Evolutionary conservation across 1,140 invertebrate genomes (phyloP), one percentile per base, ranked within the genome.

Genomic region (Caenorhabditis elegans): DNA sequence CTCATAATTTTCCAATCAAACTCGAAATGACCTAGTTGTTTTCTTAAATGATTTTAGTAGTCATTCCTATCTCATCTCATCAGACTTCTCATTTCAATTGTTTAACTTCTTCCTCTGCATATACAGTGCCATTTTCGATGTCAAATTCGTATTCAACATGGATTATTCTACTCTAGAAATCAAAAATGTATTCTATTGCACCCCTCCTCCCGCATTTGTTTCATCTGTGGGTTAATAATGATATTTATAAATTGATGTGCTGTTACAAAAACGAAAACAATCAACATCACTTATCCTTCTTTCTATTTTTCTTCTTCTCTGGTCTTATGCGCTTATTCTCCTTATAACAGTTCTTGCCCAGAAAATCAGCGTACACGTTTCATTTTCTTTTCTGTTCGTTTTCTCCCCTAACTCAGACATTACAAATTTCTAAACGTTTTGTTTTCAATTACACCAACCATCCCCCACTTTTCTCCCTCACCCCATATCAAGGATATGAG

Each of bases 361-460:
- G 28, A 60, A 60, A 60, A 17, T 60, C 53, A 60, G 53, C 53
- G n/a, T n/a, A n/a, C n/a, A n/a, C n/a, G n/a, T n/a, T n/a, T n/a
- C n/a, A n/a, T n/a, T n/a, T n/a, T n/a, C n/a, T n/a, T n/a, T 60
- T 60, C 1, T 34, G 3, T 34, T 60, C n/a, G 3, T 48, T 34
- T 60, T 60, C 1, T 60, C 1, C 49, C 22, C 22, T 24, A 24
- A n/a, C n/a, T n/a, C n/a, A n/a, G n/a, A n/a, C n/a, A n/a, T n/a
- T n/a, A n/a, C n/a, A n/a, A n/a, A n/a, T n/a, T n/a, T n/a, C n/a
- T n/a, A n/a, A n/a, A n/a, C n/a, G n/a, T n/a, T n/a, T n/a, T n/a
- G n/a, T n/a, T n/a, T n/a, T n/a, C n/a, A n/a, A n/a, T n/a, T n/a
- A n/a, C n/a, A n/a, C n/a, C n/a, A n/a, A n/a, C n/a, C n/a, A n/a